Evolutionary conservation across 2,888 invertebrate genomes (phyloP), one percentile per base, ranked within the genome.

Genomic region (Galeruca laticollis): DNA sequence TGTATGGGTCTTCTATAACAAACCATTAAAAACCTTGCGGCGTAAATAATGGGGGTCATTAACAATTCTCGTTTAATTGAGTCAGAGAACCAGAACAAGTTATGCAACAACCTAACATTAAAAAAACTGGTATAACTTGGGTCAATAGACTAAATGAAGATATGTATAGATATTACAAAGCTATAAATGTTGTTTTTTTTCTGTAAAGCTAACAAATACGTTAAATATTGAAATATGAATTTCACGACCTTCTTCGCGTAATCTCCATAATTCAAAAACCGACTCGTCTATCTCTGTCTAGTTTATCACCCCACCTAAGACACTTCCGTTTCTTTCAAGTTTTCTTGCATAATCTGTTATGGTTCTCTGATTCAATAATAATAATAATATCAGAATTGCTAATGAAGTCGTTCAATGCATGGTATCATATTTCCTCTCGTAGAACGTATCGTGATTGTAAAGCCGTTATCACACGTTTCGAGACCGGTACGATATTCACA

Each of bases 321-420:
- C 51, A 20, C 5, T 51, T 51, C 51, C 54, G 13, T 47, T 61
- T 49, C 31, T 60, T 43, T 56, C 31, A 47, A 35, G 60, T 60
- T 68, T 62, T 63, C 63, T 73, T 64, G 69, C 70, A 73, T 73
- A 73, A 71, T 73, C 57, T 68, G 69, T 69, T 52, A 69, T 61
- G 73, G 67, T 61, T 68, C 57, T 61, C 61, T 49, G 63, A 43
- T 56, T 68, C 62, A 69, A 66, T 56, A 60, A 69, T 59, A 60
- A 69, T 59, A 67, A 66, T 54, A 60, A 66, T 59, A 73, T 70
- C 65, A 66, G 70, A 68, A 70, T 72, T 69, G 68, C 68, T 68
- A 64, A 72, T 72, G 62, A 61, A 61, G 49, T 43, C 37, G 18
- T 54, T 63, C 40, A 10, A 31, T 57, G 57, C 57, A 51, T 52